phyloP scores from a whole-genome alignment of 2,888 invertebrate species.

The Gnatocerus cornutus region DNA sequence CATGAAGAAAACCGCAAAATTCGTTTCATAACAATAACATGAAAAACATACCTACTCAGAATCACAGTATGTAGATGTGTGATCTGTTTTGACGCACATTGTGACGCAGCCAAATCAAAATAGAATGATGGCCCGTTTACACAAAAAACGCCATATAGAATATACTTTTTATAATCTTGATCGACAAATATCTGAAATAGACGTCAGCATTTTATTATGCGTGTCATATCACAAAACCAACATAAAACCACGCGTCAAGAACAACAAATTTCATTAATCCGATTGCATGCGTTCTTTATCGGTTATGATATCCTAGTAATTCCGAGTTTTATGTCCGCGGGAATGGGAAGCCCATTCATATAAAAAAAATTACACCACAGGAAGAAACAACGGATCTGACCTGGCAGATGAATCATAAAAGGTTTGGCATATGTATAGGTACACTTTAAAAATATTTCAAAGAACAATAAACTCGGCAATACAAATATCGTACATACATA shows the following conservation, averaged over 20 bases:
- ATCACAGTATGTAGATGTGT: conserved; percentile 14
- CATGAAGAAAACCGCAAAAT: conserved; percentile 16
- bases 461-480: too few relatives aligned
- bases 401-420: not conserved
- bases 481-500: too few relatives aligned
- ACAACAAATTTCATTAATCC: conserved; percentile 6
- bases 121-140: conserved; percentile 23
- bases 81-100: conserved; percentile 16
- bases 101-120: conserved; percentile 31
- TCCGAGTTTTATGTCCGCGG: conserved; percentile 14
- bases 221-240: conserved; percentile 24
- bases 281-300: conserved; percentile 3
- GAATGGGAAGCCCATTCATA: conserved; percentile 6
- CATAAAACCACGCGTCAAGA: conserved; percentile 13
- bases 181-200: not conserved
- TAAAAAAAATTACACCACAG: not conserved
- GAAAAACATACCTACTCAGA: conserved; percentile 19
- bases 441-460: too few relatives aligned
- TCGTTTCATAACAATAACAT: conserved; percentile 27
- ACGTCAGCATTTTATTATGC: conserved; percentile 25
- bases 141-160: conserved; percentile 19
- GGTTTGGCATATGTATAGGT: too few relatives aligned
- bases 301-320: conserved; percentile 17
- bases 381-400: not conserved
- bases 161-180: not conserved